These are phyloP conservation scores for Lasius platythorax DNA, from an alignment of 2,888 invertebrate species.

Conservation along the genomic window DNA sequence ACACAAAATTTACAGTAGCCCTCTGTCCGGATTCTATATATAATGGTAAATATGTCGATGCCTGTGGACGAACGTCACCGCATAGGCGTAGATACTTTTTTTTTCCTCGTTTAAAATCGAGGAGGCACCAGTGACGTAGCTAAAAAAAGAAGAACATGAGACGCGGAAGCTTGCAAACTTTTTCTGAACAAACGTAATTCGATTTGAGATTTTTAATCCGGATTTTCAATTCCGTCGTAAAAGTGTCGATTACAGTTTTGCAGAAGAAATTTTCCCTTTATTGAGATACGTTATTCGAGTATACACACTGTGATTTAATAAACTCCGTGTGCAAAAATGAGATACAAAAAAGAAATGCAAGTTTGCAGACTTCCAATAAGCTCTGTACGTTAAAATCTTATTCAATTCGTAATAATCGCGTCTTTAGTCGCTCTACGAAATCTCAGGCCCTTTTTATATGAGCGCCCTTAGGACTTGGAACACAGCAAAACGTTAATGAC, in stretches of 20 bases:
- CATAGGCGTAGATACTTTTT: constrained; percentile 60
- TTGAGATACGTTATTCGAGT: constrained; percentile 1
- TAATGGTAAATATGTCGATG: constrained; percentile 58
- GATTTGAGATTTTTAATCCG: not conserved
- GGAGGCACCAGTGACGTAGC: constrained; percentile 63
- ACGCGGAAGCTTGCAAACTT: constrained; percentile 55
- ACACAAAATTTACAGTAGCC: constrained; percentile 72
- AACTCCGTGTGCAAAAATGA: constrained; percentile 9
- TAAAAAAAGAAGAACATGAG: constrained; percentile 39
- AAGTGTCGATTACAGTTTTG: constrained; percentile 12
- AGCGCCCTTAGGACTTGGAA: constrained; percentile 55
- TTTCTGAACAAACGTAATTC: constrained; percentile 1
- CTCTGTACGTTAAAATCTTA: constrained; percentile 64
- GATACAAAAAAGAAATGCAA: constrained; percentile 58
- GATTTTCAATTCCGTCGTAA: constrained; percentile 10
- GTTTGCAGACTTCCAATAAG: constrained; percentile 71
- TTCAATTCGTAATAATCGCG: constrained; percentile 35
- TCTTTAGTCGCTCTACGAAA: constrained; percentile 25
- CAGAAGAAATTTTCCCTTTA: not conserved
- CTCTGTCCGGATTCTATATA: constrained; percentile 56
- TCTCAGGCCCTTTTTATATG: constrained; percentile 25
- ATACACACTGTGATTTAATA: not conserved
- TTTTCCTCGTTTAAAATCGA: constrained; percentile 52
- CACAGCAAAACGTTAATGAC: constrained; percentile 61
- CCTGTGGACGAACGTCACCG: constrained; percentile 66